phyloP scores from a whole-genome alignment of 2,797 vertebrate genomes.

The Geotrypetes seraphini region DNA sequence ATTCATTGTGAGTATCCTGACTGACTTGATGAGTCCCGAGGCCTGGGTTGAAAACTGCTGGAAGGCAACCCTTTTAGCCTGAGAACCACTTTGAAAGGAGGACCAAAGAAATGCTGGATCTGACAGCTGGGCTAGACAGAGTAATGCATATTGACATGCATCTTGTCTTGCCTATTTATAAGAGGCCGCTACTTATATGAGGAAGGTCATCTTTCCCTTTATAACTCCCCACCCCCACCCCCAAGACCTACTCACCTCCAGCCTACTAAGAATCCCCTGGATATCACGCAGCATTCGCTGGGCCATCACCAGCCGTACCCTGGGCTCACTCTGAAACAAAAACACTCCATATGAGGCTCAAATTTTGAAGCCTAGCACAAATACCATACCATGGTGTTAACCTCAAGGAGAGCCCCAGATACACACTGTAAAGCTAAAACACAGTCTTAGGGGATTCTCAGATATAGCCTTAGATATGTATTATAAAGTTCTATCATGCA shows the following conservation, averaged over 20 bases:
- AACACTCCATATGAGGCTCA: neutral
- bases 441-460: neutral
- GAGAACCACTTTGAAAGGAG: too few species aligned
- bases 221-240: neutral
- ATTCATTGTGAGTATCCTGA: too few species aligned
- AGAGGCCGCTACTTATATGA: neutral
- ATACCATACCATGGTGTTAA: neutral
- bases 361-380: neutral
- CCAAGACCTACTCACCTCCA: constrained; percentile 64
- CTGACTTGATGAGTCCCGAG: too few species aligned
- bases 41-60: too few species aligned
- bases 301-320: constrained; percentile 75
- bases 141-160: too few species aligned
- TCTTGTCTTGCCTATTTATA: too few species aligned
- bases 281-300: constrained; percentile 80
- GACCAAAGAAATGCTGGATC: too few species aligned
- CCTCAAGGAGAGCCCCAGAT: neutral
- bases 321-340: constrained; percentile 68
- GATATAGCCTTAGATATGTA: neutral
- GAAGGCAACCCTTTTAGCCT: too few species aligned
- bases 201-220: neutral
- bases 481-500: neutral
- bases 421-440: neutral
- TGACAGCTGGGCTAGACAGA: too few species aligned
- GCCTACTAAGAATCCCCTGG: constrained; percentile 65